Evolutionary conservation across 2,113 vertebrate genomes (phyloP).

Genomic region (Misgurnus mizolepis): DNA sequence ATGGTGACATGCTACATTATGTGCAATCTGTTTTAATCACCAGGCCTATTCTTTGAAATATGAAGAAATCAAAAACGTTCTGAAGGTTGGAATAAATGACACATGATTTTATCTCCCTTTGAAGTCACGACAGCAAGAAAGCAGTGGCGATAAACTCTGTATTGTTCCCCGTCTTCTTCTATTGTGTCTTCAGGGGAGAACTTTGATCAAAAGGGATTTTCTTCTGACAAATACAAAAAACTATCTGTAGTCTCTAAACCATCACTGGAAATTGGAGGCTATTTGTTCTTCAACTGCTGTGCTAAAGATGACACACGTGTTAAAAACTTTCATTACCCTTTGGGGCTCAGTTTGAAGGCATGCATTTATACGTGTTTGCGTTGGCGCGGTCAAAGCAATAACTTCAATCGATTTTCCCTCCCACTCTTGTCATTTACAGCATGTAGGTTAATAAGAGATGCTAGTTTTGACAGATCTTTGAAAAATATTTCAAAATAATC

Average conservation of each 20-base stretch:
- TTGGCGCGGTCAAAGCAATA: not conserved
- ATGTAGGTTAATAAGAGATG: not conserved
- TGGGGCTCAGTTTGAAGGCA: not conserved
- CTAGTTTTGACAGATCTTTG: not conserved
- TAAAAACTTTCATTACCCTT: constrained; percentile 16
- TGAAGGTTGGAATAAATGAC: constrained; percentile 29
- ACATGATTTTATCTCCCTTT: constrained; percentile 13
- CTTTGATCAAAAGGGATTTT: constrained; percentile 36
- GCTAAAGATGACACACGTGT: not conserved
- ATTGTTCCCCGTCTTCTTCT: constrained; percentile 21
- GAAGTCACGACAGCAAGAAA: constrained; percentile 33
- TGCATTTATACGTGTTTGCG: not conserved
- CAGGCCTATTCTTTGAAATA: constrained; percentile 1
- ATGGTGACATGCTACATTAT: constrained; percentile 27
- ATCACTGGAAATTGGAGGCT: constrained; percentile 25
- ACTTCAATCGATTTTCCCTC: not conserved
- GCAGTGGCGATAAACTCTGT: constrained; percentile 29
- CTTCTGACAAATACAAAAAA: constrained; percentile 31
- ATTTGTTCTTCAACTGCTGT: constrained; percentile 6
- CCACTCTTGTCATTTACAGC: not conserved
- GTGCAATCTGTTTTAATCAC: constrained; percentile 8
- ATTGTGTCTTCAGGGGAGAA: constrained; percentile 39
- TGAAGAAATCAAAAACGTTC: constrained; percentile 14
- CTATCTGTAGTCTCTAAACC: constrained; percentile 36
- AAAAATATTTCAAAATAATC: not conserved